Percentiles rank a stretch among this genome's conserved stretches.
Conservation (phyloP, 2,797 vertebrate genomes). For the Tauraco hartlaubi region DNA sequence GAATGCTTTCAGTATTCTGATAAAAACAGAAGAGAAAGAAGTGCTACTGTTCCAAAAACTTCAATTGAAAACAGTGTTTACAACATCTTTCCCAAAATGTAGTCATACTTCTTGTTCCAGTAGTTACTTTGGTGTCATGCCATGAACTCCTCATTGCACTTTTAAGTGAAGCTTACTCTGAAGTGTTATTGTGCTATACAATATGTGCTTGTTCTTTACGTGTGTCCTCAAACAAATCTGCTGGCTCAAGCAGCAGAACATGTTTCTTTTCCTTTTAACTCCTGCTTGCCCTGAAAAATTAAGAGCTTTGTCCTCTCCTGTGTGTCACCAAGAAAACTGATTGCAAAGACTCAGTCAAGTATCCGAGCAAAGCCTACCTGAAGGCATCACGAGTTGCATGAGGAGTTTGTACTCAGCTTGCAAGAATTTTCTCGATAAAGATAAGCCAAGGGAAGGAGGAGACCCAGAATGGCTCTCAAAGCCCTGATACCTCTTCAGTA, state of each 20-base stretch:
- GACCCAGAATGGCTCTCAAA: not conserved
- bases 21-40: not conserved
- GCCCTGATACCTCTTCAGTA: not conserved
- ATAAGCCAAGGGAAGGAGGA: not conserved
- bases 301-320: not conserved
- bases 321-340: not conserved
- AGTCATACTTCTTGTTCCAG: not conserved
- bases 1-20: not conserved
- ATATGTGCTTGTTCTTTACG: not conserved
- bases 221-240: not conserved
- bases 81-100: not conserved
- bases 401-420: not conserved
- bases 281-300: not conserved
- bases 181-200: not conserved
- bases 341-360: not conserved
- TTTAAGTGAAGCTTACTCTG: not conserved
- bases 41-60: not conserved
- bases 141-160: not conserved
- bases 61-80: not conserved
- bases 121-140: not conserved
- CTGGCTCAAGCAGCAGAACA: not conserved
- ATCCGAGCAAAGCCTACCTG: not conserved
- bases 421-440: not conserved
- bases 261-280: not conserved
- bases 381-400: accelerated